Conservation (phyloP, 2,113 vertebrate genomes). For the Ptychochromis oligacanthus region DNA sequence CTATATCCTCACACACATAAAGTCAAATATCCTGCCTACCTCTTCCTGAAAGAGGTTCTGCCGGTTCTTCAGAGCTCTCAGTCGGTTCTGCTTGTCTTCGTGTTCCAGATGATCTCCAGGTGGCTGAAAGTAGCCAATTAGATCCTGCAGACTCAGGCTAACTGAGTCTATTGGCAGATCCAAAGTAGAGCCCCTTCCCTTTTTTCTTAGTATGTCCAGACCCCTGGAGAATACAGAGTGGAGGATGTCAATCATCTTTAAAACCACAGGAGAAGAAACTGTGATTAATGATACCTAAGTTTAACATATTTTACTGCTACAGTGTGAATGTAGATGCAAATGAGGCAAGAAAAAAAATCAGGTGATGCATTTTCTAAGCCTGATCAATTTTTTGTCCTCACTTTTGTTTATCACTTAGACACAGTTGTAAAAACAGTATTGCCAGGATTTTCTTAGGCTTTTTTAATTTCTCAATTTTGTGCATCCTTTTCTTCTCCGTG, state of each 20-base stretch:
- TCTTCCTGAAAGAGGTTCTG: conserved; percentile 97
- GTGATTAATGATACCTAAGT: background rate
- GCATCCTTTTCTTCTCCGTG: background rate
- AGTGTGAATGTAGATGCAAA: background rate
- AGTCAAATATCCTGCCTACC: no score
- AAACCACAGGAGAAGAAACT: background rate
- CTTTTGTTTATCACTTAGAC: background rate
- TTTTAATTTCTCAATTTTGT: background rate
- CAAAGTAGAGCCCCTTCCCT: conserved; percentile 77
- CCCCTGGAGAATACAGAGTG: conserved; percentile 77
- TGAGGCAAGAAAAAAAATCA: background rate
- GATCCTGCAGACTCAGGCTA: conserved; percentile 90
- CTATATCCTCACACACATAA: no score
- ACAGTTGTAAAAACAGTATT: background rate
- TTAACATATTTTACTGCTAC: background rate
- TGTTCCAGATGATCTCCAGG: conserved; percentile 94
- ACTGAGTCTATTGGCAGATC: conserved; percentile 94
- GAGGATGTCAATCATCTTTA: background rate
- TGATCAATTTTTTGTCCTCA: fast-evolving
- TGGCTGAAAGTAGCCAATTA: conserved; percentile 96
- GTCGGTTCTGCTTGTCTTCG: conserved; percentile 93
- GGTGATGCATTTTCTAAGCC: background rate
- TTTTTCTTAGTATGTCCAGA: conserved; percentile 90
- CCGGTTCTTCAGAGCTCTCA: conserved; percentile 93
- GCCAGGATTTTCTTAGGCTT: background rate